These are phyloP conservation scores for Cabera pusaria DNA, from an alignment of 2,888 invertebrate genomes.

Conservation along the genomic window DNA sequence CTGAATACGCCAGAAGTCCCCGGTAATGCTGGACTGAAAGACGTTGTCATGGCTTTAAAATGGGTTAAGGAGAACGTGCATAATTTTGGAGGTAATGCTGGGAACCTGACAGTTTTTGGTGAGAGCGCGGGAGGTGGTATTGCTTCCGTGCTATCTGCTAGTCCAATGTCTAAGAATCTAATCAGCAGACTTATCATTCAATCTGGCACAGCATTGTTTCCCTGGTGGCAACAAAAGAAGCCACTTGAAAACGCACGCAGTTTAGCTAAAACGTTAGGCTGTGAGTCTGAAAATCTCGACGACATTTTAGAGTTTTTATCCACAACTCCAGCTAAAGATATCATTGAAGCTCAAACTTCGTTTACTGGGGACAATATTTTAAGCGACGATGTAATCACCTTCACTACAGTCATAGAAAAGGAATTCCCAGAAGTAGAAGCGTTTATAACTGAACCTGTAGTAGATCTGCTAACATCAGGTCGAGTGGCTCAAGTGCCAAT, in stretches of 20 bases:
- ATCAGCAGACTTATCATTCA: conserved; percentile 67
- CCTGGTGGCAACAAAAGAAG: conserved; percentile 51
- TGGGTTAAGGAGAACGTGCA: conserved; percentile 72
- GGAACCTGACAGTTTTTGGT: conserved; percentile 69
- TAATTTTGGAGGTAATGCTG: conserved; percentile 69
- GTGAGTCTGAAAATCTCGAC: conserved; percentile 55
- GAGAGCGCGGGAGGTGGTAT: conserved; percentile 63
- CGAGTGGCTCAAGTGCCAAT: conserved; percentile 60
- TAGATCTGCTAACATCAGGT: conserved; percentile 63
- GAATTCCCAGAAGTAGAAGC: conserved; percentile 68
- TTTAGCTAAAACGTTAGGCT: conserved; percentile 57
- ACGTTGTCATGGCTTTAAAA: conserved; percentile 61
- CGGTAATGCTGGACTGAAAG: conserved; percentile 73
- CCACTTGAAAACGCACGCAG: conserved; percentile 60
- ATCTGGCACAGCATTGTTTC: conserved; percentile 57
- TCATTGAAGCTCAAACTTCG: conserved; percentile 54
- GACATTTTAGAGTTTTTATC: conserved; percentile 65
- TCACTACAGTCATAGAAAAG: conserved; percentile 61
- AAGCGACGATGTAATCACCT: conserved; percentile 21
- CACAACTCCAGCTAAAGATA: conserved; percentile 59
- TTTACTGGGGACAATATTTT: conserved; percentile 34
- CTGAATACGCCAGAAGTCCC: conserved; percentile 72
- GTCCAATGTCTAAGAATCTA: conserved; percentile 60
- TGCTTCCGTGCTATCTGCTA: conserved; percentile 58
- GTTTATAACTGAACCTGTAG: conserved; percentile 58